Evolutionary conservation across 2,888 invertebrate genomes (phyloP), one percentile per base, ranked within the genome.

Genomic region (Mactromeris polynyma): DNA sequence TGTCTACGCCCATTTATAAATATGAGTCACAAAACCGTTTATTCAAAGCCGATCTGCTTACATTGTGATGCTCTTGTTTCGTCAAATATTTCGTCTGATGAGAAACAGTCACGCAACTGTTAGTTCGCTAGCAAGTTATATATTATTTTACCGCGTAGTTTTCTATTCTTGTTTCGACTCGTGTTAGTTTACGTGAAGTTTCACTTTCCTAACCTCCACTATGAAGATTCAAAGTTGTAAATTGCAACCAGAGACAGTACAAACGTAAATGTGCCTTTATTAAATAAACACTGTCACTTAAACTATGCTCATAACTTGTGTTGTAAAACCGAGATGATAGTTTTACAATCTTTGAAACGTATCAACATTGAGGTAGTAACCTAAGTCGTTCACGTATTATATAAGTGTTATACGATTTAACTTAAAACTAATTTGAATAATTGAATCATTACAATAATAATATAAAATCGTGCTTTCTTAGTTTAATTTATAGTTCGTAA

Each of bases 1-100:
- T 73, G 3, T 36, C 2, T 36, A 73, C 73, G 73, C 73, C 73
- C 73, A 73, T 73, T 36, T 73, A 73, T 73, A 33, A 36, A 73
- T 36, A 33, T 73, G 73, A 73, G 33, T 73, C 73, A 73, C 14
- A 73, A 33, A 36, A 36, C 36, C 11, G 73, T 73, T 36, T 73
- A 73, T 73, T 73, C 73, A 33, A 73, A 36, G 73, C 73, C 33
- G 33, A 73, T 17, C 73, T 73, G 73, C 73, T 73, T 73, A 73
- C 73, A 33, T 11, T 73, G 36, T 17, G 2, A 19, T 73, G 33
- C 19, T 73, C 73, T 7, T 33, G 33, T 33, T 73, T 73, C 33
- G 73, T 73, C 36, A 36, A 73, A 33, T 36, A 19, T 33, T 14
- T 21, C 17, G 33, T 33, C 73, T 73, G 73, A 73, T 36, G 73